These are phyloP conservation scores for Congeria kusceri DNA, from an alignment of 2,888 invertebrate genomes.

Conservation along the genomic window DNA sequence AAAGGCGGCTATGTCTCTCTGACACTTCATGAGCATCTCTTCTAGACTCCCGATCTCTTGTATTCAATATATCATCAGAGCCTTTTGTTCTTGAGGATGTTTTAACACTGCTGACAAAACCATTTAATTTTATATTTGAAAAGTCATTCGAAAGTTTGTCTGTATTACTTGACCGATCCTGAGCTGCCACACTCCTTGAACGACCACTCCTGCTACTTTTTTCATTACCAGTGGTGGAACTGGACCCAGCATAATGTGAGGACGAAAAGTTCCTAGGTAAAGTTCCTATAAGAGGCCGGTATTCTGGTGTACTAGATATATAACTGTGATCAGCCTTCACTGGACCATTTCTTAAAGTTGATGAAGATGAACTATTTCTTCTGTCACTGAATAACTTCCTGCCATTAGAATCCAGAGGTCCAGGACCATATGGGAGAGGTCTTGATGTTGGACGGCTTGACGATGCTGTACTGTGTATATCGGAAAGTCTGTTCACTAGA, in stretches of 20 bases:
- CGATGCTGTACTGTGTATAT: not conserved
- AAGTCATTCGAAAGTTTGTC: slow-evolving; percentile 42
- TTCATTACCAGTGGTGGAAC: slow-evolving; percentile 41
- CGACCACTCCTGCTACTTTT: slow-evolving; percentile 48
- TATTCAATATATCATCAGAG: slow-evolving; percentile 48
- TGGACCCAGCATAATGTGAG: slow-evolving; percentile 16
- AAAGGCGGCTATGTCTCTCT: slow-evolving; percentile 49
- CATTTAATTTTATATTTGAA: slow-evolving; percentile 47
- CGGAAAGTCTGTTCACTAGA: slow-evolving; percentile 21
- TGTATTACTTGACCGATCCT: slow-evolving; percentile 43
- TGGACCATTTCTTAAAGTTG: slow-evolving; percentile 63
- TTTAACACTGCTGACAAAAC: slow-evolving; percentile 51
- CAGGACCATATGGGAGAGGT: slow-evolving; percentile 74
- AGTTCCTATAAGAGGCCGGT: slow-evolving; percentile 47
- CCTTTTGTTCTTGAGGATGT: slow-evolving; percentile 49
- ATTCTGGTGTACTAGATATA: slow-evolving; percentile 45
- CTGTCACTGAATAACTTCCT: slow-evolving; percentile 58
- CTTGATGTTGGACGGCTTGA: slow-evolving; percentile 55
- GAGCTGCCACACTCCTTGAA: slow-evolving; percentile 65
- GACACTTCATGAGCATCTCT: slow-evolving; percentile 56
- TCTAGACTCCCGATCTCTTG: slow-evolving; percentile 47
- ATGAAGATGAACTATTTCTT: slow-evolving; percentile 32
- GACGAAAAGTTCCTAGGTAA: slow-evolving; percentile 45
- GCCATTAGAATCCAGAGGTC: slow-evolving; percentile 74
- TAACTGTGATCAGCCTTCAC: slow-evolving; percentile 71